Evolutionary conservation across 2,113 vertebrate species (phyloP).

Genomic region (Cebidichthys violaceus): DNA sequence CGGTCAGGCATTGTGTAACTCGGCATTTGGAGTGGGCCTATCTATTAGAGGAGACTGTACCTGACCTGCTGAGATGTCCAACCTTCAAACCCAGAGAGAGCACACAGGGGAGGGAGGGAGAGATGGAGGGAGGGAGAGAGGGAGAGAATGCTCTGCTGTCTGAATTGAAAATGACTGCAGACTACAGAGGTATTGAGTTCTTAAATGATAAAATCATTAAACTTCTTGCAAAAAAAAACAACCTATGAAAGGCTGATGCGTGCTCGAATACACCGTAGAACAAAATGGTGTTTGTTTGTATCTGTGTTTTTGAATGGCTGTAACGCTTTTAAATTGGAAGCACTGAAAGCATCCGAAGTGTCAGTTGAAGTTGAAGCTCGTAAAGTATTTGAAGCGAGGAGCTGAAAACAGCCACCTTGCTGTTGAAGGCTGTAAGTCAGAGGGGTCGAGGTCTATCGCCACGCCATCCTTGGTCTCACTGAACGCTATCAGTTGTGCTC

Average conservation of each 20-base stretch:
- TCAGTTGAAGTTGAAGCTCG: neutral
- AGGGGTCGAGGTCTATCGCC: neutral
- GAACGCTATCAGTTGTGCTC: neutral
- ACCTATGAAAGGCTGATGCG: neutral
- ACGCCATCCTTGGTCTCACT: neutral
- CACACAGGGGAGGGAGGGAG: neutral
- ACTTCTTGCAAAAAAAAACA: too few species aligned
- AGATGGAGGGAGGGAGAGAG: neutral
- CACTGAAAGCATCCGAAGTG: neutral
- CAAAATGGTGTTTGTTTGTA: neutral
- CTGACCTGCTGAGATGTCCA: conserved; percentile 18
- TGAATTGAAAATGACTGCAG: conserved; percentile 21
- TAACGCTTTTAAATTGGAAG: neutral
- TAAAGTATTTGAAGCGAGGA: neutral
- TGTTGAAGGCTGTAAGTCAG: neutral
- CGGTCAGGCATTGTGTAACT: conserved; percentile 24
- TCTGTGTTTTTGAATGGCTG: neutral
- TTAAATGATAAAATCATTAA: neutral
- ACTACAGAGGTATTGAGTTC: too few species aligned
- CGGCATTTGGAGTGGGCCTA: neutral
- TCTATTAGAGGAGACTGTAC: conserved; percentile 9
- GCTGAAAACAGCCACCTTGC: neutral
- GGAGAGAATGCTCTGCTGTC: neutral
- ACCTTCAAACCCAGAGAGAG: conserved; percentile 13
- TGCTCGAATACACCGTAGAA: neutral